Evolutionary conservation across 2,888 invertebrate species (phyloP).

Genomic region (Lycaena phlaeas): DNA sequence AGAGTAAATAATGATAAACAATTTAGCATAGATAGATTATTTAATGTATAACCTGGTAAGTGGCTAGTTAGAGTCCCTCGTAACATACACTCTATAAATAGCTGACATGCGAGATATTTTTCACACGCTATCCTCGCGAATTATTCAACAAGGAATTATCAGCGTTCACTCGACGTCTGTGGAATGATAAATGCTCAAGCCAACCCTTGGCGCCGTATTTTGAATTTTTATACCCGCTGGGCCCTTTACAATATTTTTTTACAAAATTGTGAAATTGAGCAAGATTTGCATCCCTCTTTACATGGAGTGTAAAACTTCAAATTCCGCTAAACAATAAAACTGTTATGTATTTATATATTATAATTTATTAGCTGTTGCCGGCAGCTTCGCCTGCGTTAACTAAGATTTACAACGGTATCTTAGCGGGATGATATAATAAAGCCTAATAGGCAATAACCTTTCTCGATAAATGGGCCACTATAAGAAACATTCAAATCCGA

Average conservation of each 20-base stretch:
- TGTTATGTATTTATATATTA: no score
- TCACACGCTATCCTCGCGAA: constrained; percentile 47
- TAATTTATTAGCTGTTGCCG: no score
- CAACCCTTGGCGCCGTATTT: constrained; percentile 13
- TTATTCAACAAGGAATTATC: constrained; percentile 36
- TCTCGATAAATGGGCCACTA: no score
- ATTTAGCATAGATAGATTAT: no score
- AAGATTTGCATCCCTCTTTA: neutral
- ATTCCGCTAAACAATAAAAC: no score
- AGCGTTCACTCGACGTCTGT: constrained; percentile 33
- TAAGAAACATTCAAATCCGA: no score
- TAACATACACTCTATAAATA: constrained; percentile 5
- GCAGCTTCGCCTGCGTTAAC: no score
- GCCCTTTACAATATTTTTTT: neutral
- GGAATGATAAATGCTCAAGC: constrained; percentile 31
- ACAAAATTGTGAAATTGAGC: neutral
- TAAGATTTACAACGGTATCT: no score
- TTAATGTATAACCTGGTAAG: neutral
- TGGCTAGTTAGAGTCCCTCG: neutral
- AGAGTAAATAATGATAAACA: no score
- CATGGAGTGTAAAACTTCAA: no score
- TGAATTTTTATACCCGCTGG: constrained; percentile 11
- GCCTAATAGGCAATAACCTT: no score
- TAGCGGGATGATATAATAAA: no score
- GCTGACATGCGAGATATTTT: constrained; percentile 39